These are phyloP conservation scores for Ephialtes manifestator DNA, from an alignment of 2,888 invertebrate species.

Conservation along the genomic window DNA sequence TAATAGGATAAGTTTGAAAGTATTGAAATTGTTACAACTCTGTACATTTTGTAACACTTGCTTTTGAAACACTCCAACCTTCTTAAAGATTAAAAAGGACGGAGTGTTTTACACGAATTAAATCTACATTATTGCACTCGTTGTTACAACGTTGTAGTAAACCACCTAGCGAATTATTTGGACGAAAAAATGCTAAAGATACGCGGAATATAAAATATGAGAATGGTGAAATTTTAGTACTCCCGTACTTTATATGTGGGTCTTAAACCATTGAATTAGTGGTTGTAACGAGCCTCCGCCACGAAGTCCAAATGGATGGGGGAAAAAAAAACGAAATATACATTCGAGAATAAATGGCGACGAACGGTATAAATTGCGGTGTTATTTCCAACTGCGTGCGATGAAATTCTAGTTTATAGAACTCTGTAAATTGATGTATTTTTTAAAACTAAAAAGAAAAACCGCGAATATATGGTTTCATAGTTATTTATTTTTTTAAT, in stretches of 20 bases:
- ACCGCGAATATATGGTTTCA: conserved; percentile 73
- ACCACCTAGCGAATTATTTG: neutral
- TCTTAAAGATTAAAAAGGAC: too few species aligned
- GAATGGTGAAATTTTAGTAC: conserved; percentile 16
- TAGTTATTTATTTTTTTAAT: conserved; percentile 76
- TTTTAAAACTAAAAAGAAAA: conserved; percentile 52
- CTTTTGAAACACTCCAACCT: too few species aligned
- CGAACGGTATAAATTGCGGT: conserved; percentile 27
- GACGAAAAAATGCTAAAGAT: conserved; percentile 4
- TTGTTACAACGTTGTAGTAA: neutral
- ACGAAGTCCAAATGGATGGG: conserved; percentile 1
- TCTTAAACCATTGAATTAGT: conserved; percentile 1
- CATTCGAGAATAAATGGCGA: conserved; percentile 54
- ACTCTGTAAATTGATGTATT: conserved; percentile 76
- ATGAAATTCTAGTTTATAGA: conserved; percentile 61
- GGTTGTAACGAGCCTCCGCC: neutral
- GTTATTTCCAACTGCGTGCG: conserved; percentile 43
- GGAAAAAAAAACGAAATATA: conserved; percentile 1
- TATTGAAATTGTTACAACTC: too few species aligned
- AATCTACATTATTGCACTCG: too few species aligned
- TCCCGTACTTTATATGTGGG: neutral
- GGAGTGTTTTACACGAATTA: too few species aligned
- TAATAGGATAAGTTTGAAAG: too few species aligned
- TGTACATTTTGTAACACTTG: too few species aligned
- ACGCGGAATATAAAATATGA: conserved; percentile 14